Conservation (phyloP, 2,113 vertebrate genomes). For the Tauraco erythrolophus region DNA sequence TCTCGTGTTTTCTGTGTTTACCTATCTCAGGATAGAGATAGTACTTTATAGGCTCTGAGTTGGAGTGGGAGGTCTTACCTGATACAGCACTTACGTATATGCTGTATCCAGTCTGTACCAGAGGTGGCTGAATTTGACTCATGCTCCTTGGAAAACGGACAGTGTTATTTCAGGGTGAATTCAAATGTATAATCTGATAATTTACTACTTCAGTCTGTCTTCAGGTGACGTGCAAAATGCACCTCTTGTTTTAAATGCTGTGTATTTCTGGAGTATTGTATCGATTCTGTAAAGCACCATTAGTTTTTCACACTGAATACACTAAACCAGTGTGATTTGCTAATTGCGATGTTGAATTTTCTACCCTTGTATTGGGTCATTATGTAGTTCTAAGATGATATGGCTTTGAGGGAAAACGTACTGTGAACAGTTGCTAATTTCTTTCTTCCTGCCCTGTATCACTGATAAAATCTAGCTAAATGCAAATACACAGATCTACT, state of each 20-base stretch:
- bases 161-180: not conserved
- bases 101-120: not conserved
- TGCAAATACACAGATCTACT: not conserved
- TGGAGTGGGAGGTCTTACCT: not conserved
- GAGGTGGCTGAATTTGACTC: not conserved
- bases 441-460: not conserved
- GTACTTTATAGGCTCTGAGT: not conserved
- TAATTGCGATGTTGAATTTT: not conserved
- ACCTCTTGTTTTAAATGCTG: not conserved
- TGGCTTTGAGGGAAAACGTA: not conserved
- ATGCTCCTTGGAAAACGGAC: not conserved
- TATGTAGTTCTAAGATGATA: not conserved
- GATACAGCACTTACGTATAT: rapidly evolving
- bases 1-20: not conserved
- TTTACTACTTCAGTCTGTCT: not conserved
- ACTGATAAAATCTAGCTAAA: not conserved
- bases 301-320: not conserved
- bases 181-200: not conserved
- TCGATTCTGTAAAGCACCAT: not conserved
- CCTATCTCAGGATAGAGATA: not conserved
- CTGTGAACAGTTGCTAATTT: not conserved
- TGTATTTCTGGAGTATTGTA: not conserved
- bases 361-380: not conserved
- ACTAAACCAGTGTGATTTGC: not conserved
- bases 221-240: not conserved